Evolutionary conservation across 2,888 invertebrate genomes (phyloP).

Genomic region (Gisinianus flammeolus): DNA sequence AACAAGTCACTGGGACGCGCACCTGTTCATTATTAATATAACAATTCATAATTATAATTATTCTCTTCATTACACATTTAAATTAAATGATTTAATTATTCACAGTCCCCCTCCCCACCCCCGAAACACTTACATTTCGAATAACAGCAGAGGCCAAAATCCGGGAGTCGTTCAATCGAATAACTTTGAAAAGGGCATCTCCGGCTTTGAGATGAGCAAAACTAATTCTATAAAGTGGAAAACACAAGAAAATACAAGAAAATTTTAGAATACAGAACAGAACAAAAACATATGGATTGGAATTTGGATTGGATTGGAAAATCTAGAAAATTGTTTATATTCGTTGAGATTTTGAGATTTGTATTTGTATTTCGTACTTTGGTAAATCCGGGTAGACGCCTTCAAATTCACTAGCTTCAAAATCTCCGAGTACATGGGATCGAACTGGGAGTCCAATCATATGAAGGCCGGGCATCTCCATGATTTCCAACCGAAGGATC

Average conservation of each 20-base stretch:
- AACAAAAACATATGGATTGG: not conserved
- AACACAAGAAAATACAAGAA: no score
- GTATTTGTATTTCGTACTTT: slow-evolving; percentile 48
- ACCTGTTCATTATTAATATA: slow-evolving; percentile 56
- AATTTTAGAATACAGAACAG: slow-evolving; percentile 1
- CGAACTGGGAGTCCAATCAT: slow-evolving; percentile 57
- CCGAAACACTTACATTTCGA: slow-evolving; percentile 54
- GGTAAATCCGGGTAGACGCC: slow-evolving; percentile 56
- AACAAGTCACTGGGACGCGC: slow-evolving; percentile 74
- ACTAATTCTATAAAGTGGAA: slow-evolving; percentile 46
- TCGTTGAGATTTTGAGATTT: not conserved
- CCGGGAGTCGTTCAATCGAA: slow-evolving; percentile 57
- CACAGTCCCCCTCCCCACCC: not conserved
- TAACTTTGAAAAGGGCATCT: slow-evolving; percentile 58
- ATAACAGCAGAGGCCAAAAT: slow-evolving; percentile 56
- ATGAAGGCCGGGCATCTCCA: slow-evolving; percentile 58
- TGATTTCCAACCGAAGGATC: slow-evolving; percentile 56
- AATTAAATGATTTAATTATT: no score
- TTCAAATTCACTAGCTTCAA: slow-evolving; percentile 58
- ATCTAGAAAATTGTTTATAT: not conserved
- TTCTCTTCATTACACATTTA: not conserved
- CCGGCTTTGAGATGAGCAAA: slow-evolving; percentile 59
- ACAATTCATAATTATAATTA: slow-evolving; percentile 10
- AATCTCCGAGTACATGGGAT: slow-evolving; percentile 56
- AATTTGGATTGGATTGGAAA: not conserved